Percentiles rank a stretch among this genome's conserved stretches.
Evolutionary conservation across 2,888 invertebrate genomes (phyloP).

Genomic region (Ornithoptera priamus): DNA sequence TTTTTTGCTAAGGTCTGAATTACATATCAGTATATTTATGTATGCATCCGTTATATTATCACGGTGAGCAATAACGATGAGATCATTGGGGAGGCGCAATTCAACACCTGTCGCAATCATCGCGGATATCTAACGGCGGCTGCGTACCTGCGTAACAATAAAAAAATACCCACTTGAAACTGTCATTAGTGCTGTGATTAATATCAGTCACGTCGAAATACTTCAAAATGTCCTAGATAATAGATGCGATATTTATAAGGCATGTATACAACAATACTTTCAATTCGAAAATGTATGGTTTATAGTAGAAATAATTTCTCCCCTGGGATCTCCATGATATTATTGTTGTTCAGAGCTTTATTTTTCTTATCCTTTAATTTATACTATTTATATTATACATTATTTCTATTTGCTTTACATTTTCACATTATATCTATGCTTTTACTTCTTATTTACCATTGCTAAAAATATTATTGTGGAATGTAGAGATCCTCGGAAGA

Average conservation of each 20-base stretch:
- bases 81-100: conserved; percentile 52
- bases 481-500: too few species aligned
- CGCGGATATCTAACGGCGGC: conserved; percentile 49
- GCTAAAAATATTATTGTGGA: too few species aligned
- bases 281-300: too few species aligned
- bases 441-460: too few species aligned
- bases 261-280: too few species aligned
- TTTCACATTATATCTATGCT: too few species aligned
- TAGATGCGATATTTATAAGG: neutral
- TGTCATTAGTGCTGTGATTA: conserved; percentile 12
- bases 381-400: too few species aligned
- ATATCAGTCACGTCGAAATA: conserved; percentile 9
- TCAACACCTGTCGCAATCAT: conserved; percentile 51
- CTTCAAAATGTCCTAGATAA: neutral
- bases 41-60: conserved; percentile 31
- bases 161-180: conserved; percentile 25
- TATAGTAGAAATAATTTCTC: too few species aligned
- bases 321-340: too few species aligned
- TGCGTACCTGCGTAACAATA: conserved; percentile 42
- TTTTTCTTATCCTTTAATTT: too few species aligned
- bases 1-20: neutral
- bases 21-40: conserved; percentile 28
- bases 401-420: too few species aligned
- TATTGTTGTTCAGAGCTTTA: too few species aligned
- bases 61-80: conserved; percentile 71